Conservation (phyloP, 2,113 vertebrate species). For the Gorsachius goisagi region DNA sequence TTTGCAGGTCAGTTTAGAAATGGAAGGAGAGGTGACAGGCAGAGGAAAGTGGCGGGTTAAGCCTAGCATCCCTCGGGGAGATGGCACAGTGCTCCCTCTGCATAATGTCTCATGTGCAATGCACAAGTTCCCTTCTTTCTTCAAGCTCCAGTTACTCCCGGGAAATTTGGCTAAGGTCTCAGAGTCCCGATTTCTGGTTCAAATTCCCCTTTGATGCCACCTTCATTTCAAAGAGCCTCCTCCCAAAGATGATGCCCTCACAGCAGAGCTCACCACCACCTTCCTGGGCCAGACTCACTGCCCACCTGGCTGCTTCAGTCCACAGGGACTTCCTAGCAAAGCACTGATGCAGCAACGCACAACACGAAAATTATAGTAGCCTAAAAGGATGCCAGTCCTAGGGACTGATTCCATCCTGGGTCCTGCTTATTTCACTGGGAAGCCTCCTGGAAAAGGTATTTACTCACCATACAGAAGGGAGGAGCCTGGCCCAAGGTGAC, state of each 20-base stretch:
- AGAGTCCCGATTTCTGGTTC: neutral
- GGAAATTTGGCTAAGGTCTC: neutral
- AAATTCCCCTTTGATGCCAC: neutral
- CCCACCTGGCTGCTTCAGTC: neutral
- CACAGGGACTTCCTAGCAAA: neutral
- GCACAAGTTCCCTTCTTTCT: neutral
- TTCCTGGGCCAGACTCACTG: neutral
- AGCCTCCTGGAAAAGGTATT: neutral
- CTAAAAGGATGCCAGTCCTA: neutral
- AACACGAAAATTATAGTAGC: neutral
- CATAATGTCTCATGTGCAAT: neutral
- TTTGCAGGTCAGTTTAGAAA: neutral
- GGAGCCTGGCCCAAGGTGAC: constrained; percentile 24
- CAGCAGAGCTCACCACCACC: neutral
- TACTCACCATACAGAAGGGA: neutral
- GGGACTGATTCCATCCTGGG: neutral
- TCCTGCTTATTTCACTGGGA: neutral
- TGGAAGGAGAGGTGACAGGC: neutral
- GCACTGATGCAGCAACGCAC: neutral
- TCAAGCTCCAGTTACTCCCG: neutral
- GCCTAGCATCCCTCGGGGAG: neutral
- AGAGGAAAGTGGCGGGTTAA: neutral
- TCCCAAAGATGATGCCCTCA: neutral
- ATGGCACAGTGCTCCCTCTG: neutral
- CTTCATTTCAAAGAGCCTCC: neutral